Base-by-base conservation (phyloP, 2,113 vertebrate genomes). In the Isichthys henryi region DNA sequence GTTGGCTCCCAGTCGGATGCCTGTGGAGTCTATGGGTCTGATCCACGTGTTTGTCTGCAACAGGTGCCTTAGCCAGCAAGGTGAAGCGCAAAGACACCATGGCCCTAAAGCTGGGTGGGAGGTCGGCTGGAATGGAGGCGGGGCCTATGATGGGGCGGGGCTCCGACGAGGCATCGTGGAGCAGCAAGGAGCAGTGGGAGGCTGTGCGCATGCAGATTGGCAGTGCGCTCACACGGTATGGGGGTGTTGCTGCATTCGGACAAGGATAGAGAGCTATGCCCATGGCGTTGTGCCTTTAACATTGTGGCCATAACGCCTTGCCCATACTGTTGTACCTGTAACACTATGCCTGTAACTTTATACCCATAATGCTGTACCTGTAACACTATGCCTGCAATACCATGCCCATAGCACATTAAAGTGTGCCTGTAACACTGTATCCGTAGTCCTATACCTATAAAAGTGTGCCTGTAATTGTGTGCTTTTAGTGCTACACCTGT, bases 21-120 rank as follows among this genome's bases (percentile, higher is more conserved):
- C 70, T 83, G 4, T 83, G 43, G 80, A 23, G 2, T 45, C 17
- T 46, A 43, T 45, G 77, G 39, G 17, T 8, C 5, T 84, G 82
- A n/a, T 7, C 77, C 21, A 21, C 86, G 49, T 88, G 10, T 49
- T 1, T 80, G 0, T 91, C 58, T 91, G 8, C 39, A 8, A 6
- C 87, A 99, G 98, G 96, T 93, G 95, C 96, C 0, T 94, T 99
- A 91, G 98, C 97, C 6, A 97, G 94, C 90, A 97, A 96, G 56
- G 97, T 99, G 84, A 98, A 96, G 92, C 97, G 98, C 91, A 99
- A 99, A 93, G 98, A 99, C 91, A 99, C 98, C 0, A 91, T 99
- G 0, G 98, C 98, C 1, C 95, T 98, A 91, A 99, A 96, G 93
- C 92, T 98, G 94, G 97, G 95, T 94, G 95, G 85, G 90, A 91